Evolutionary conservation across 2,888 invertebrate species (phyloP).

Genomic region (Agonopterix alstromeriana): DNA sequence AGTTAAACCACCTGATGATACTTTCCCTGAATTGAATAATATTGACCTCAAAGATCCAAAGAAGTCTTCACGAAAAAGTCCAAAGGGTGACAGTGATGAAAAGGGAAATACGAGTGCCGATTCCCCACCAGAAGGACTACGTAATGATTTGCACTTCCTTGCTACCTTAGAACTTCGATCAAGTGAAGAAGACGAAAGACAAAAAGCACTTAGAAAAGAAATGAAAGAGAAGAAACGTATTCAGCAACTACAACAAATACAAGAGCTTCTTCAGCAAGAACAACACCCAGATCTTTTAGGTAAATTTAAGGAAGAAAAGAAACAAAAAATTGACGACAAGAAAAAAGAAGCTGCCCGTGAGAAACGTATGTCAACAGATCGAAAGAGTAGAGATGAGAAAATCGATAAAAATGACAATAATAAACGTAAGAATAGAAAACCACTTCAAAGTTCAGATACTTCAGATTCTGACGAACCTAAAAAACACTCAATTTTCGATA

Average conservation of each 20-base stretch:
- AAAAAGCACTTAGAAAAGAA: constrained; percentile 72
- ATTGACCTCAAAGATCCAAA: constrained; percentile 35
- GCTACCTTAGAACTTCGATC: constrained; percentile 76
- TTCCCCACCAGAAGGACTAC: constrained; percentile 41
- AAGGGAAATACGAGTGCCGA: constrained; percentile 28
- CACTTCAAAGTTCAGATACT: constrained; percentile 78
- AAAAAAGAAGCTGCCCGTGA: constrained; percentile 64
- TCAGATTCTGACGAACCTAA: constrained; percentile 89
- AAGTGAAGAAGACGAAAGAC: constrained; percentile 77
- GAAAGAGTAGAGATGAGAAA: constrained; percentile 71
- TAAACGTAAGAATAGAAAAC: constrained; percentile 56
- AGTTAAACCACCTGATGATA: constrained; percentile 65
- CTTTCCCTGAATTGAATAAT: constrained; percentile 50
- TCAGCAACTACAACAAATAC: constrained; percentile 68
- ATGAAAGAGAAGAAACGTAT: constrained; percentile 75
- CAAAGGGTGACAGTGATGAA: constrained; percentile 38
- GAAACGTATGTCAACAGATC: constrained; percentile 68
- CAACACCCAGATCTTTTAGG: constrained; percentile 53
- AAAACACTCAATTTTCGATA: constrained; percentile 94
- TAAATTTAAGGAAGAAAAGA: constrained; percentile 64
- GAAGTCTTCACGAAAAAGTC: constrained; percentile 41
- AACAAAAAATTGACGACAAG: constrained; percentile 56
- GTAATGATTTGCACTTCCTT: constrained; percentile 77
- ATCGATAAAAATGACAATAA: constrained; percentile 28
- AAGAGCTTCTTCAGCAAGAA: constrained; percentile 65